Evolutionary conservation across 2,113 vertebrate genomes (phyloP), one percentile per base, ranked within the genome.

Genomic region (Poicephalus gulielmi): DNA sequence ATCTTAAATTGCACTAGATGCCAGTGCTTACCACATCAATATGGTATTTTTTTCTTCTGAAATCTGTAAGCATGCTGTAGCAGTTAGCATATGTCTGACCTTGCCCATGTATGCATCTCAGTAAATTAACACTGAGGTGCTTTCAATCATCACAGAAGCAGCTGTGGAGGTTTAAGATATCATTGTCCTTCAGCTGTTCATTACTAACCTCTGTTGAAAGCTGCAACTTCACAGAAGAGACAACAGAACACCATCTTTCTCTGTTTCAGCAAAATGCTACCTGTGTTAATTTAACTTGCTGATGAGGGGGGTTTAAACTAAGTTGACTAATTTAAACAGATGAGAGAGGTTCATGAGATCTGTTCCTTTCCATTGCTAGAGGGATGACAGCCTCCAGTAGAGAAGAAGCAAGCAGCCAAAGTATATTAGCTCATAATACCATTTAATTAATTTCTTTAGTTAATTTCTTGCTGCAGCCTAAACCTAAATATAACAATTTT

Each of bases 181-280:
- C 90, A 73, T 31, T 91, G 89, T 86, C 62, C 91, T 87, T 95
- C 96, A 97, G 95, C 96, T 97, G 96, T 95, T 94, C 52, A 47
- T 67, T 78, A 44, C 69, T 87, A 68, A 92, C 50, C 10, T 41
- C 52, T 92, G 19, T 27, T 88, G 16, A 85, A 46, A 60, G 28
- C 71, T 94, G 60, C 43, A 70, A 3, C 28, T n/a, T 68, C 23
- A 43, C 28, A 55, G 25, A 33, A 64, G 16, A 91, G 35, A 46
- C 17, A 88, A 33, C 50, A 88, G 19, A 85, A 59, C 12, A 66
- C 35, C 22, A 0, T 33, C 17, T 47, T 79, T 70, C 47, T 93
- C 39, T 74, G n/a, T 28, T 83, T 83, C 83, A 70, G 44, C 9
- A 3, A 67, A 83, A 67, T 49, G 18, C 43, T 27, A 22, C 47